Base-by-base conservation (phyloP, 2,797 vertebrate species). In the Sebastes baramenuke region DNA sequence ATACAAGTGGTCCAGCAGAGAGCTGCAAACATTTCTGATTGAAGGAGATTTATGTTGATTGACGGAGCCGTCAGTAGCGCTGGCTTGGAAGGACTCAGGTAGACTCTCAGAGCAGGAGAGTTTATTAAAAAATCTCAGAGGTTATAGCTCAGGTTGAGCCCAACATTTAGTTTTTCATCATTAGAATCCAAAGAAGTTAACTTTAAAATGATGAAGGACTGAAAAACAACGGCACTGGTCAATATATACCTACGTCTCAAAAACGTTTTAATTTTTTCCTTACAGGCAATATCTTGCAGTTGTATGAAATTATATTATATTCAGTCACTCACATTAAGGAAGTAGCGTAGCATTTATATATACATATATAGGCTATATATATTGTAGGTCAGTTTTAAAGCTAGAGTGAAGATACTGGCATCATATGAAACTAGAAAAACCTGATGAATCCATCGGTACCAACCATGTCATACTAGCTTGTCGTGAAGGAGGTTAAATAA, bases 31-130 rank as follows among this genome's bases (percentile, higher is more conserved):
- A 73, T 27, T 46, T 77, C 24, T 80, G 78, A 90, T 72, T 81
- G 79, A 85, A 82, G 61, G 55, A 86, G 86, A 89, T 90, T 86
- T 30, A 79, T 85, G 29, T 80, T 86, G 88, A 92, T 78, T 77
- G 89, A 91, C 70, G 3, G 77, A 79, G 75, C 30, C 79, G 83
- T 85, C 79, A 46, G 72, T 65, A 79, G 85, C 64, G 42, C n/a
- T 20, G 72, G 77, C 79, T 56, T 73, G 56, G 75, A 84, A 55
- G 67, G 64, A 81, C 78, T 79, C 38, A 56, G 56, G 70, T 81
- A 79, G 62, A 73, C 74, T 66, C 30, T 36, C 38, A 13, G 78
- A 71, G 80, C 34, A 20, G 78, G 78, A 74, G 77, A 67, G 62
- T 75, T 74, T 70, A 85, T 85, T 77, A 71, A 72, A 62, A 75